Base-by-base conservation (phyloP, 2,797 vertebrate species). In the Helostoma temminkii region DNA sequence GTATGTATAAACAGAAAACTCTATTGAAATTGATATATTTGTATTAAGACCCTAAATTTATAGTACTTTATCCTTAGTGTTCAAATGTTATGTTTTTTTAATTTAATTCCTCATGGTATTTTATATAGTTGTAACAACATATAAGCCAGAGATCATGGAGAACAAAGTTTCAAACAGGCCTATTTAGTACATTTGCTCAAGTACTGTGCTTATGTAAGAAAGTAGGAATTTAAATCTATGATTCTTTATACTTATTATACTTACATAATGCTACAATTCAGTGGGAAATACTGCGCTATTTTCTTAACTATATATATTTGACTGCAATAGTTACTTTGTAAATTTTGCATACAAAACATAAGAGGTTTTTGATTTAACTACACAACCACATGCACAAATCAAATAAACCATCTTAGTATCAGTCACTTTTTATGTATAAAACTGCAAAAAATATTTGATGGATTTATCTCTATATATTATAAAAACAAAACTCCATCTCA, bases 151-250 rank as follows among this genome's bases (percentile, higher is more conserved):
- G 18, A 22, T 45, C 16, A 36, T 7, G 22, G 15, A 25, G 57
- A 56, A 48, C 26, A 26, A 50, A 4, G 32, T 14, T 54, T 42
- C 25, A 36, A 10, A 34, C 47, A 69, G 19, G n/a, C n/a, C n/a
- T n/a, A n/a, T n/a, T 42, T 55, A 45, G 48, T 42, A 24, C 4
- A 43, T 57, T 42, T 47, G 47, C 28, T 34, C n/a, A 32, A 69
- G 18, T 37, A 21, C 30, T 30, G 26, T 26, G 22, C 25, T 37
- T 16, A 1, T 21, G 3, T 5, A 30, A 30, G 3, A 26, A 26
- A 26, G 6, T 18, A 22, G 10, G 39, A 5, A n/a, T 37, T 39
- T 52, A 14, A 28, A 18, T 43, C 18, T n/a, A 5, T 9, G 10
- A 19, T 26, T n/a, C 30, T 26, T 14, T 45, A 5, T 26, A 30